These are phyloP conservation scores for Cetoscarus ocellatus DNA, from an alignment of 2,797 vertebrate species.

Conservation along the genomic window DNA sequence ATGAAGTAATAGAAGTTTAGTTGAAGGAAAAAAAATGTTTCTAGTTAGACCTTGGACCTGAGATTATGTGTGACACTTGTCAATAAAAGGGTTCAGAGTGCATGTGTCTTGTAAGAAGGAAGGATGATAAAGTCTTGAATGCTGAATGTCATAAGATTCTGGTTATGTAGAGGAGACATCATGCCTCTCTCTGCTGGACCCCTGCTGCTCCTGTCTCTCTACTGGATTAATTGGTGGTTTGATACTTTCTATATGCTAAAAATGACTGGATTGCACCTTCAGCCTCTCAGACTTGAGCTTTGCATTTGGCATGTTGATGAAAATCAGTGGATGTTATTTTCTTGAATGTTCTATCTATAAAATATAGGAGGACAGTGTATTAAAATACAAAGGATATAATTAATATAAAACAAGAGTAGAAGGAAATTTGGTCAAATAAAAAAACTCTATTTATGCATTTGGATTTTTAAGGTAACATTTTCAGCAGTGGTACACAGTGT, in stretches of 20 bases:
- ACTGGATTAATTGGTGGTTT: not conserved
- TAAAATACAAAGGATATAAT: no score
- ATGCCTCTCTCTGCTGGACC: not conserved
- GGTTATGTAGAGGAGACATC: not conserved
- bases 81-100: conserved; percentile 12
- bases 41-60: not conserved
- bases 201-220: not conserved
- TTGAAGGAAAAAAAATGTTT: not conserved
- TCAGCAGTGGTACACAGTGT: no score
- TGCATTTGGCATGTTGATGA: no score
- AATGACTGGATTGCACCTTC: not conserved
- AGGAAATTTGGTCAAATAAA: no score
- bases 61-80: not conserved
- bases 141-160: not conserved
- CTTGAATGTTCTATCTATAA: no score
- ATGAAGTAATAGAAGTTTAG: no score
- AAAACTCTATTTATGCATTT: no score
- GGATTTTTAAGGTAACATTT: no score
- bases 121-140: not conserved
- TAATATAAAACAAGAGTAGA: no score
- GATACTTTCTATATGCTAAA: not conserved
- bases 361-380: no score
- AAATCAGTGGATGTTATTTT: no score
- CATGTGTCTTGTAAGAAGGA: not conserved
- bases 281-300: no score